Percentiles rank a stretch among this genome's conserved stretches.
Conservation (phyloP, 2,113 vertebrate genomes). For the Poeciliopsis prolifica region DNA sequence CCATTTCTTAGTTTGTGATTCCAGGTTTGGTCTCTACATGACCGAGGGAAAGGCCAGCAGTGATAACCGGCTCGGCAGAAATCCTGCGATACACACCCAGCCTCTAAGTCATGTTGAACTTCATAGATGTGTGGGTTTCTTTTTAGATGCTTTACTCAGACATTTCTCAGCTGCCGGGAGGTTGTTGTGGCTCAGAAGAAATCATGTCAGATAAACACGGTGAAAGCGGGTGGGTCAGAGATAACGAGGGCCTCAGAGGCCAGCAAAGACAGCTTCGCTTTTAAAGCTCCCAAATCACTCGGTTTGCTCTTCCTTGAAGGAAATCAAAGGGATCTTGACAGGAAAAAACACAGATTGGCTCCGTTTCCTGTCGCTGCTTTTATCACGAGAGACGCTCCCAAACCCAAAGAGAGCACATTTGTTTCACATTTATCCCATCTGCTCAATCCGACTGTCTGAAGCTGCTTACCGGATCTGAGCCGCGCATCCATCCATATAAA, state of each 20-base stretch:
- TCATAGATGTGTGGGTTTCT: neutral
- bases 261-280: neutral
- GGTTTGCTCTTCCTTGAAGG: conserved; percentile 31
- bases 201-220: neutral
- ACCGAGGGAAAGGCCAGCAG: neutral
- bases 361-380: conserved; percentile 19
- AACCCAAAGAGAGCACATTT: conserved; percentile 27
- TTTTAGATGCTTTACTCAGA: no score
- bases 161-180: neutral
- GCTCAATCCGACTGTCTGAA: conserved; percentile 17
- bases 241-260: neutral
- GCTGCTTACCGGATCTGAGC: neutral
- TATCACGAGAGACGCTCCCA: neutral
- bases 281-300: conserved; percentile 6
- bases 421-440: conserved; percentile 39
- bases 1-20: conserved; percentile 37
- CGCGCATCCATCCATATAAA: neutral
- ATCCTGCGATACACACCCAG: conserved; percentile 28
- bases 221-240: neutral
- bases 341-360: conserved; percentile 33
- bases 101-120: neutral
- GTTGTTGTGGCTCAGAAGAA: neutral
- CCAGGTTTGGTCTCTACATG: conserved; percentile 13
- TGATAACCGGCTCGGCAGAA: conserved; percentile 18
- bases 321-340: conserved; percentile 54